phyloP scores from a whole-genome alignment of 2,113 vertebrate species.

The Falco punctatus region DNA sequence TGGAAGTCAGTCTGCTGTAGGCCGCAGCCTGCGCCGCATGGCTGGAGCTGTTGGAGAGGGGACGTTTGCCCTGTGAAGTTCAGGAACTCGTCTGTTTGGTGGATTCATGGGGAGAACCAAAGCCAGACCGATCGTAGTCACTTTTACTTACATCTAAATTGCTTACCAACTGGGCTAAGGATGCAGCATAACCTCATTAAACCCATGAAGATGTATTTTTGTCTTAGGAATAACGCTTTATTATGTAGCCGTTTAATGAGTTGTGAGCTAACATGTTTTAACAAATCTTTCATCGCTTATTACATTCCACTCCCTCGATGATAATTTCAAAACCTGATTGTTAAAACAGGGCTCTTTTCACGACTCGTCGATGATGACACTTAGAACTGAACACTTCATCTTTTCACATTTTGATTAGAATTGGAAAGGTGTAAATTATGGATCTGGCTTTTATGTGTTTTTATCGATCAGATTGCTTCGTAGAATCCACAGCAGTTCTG shows the following conservation, averaged over 20 bases:
- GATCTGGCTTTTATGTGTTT: conserved; percentile 59
- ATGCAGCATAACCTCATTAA: neutral
- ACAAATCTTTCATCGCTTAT: conserved; percentile 25
- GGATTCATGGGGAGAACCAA: neutral
- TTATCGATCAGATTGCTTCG: conserved; percentile 59
- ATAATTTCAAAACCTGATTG: conserved; percentile 56
- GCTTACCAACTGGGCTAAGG: neutral
- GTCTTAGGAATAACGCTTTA: conserved; percentile 10
- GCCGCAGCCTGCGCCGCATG: neutral
- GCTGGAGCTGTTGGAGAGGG: neutral
- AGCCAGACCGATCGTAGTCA: neutral
- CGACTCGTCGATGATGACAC: conserved; percentile 15
- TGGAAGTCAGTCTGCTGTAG: neutral
- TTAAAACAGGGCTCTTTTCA: conserved; percentile 49
- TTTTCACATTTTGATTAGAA: conserved; percentile 30
- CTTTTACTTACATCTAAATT: neutral
- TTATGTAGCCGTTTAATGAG: conserved; percentile 34
- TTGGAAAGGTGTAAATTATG: conserved; percentile 57
- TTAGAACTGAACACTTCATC: conserved; percentile 55
- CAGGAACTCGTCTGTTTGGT: neutral
- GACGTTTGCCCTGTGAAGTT: neutral
- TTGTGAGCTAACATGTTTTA: conserved; percentile 50
- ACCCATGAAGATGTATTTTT: neutral
- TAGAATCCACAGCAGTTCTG: neutral
- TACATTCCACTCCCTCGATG: conserved; percentile 3